phyloP scores from a whole-genome alignment of 2,888 invertebrate species.

The Mycalesis mineus region DNA sequence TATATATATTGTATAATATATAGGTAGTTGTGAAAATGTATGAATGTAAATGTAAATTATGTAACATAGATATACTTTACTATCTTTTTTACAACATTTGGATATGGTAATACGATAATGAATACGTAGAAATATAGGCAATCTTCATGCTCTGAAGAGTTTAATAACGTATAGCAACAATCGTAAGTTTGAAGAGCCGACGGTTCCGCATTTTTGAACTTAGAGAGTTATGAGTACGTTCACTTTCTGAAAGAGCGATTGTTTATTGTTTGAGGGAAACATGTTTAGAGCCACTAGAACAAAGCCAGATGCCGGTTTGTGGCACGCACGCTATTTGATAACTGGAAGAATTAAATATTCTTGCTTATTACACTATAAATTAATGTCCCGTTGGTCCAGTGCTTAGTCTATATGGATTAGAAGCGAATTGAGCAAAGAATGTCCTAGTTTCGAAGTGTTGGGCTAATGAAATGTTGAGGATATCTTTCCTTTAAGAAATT shows the following conservation, averaged over 20 bases:
- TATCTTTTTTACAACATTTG: not conserved
- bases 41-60: too few relatives aligned
- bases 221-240: conserved; percentile 16
- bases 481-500: too few relatives aligned
- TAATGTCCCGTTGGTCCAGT: too few relatives aligned
- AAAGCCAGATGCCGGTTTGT: not conserved
- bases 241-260: conserved; percentile 16
- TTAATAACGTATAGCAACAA: conserved; percentile 11
- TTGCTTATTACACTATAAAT: too few relatives aligned
- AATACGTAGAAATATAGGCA: conserved; percentile 13
- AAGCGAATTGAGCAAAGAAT: too few relatives aligned
- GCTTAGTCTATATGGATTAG: too few relatives aligned
- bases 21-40: too few relatives aligned
- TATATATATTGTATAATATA: too few relatives aligned
- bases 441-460: too few relatives aligned
- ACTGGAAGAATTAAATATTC: too few relatives aligned
- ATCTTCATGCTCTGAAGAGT: conserved; percentile 18
- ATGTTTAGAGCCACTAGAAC: conserved; percentile 4
- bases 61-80: too few relatives aligned
- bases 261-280: conserved; percentile 11
- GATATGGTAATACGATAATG: not conserved
- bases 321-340: not conserved
- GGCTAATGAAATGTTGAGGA: too few relatives aligned
- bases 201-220: conserved; percentile 17
- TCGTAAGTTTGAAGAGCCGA: conserved; percentile 11